Base-by-base conservation (phyloP, 2,888 invertebrate species). In the Meiosimyza platycephala region DNA sequence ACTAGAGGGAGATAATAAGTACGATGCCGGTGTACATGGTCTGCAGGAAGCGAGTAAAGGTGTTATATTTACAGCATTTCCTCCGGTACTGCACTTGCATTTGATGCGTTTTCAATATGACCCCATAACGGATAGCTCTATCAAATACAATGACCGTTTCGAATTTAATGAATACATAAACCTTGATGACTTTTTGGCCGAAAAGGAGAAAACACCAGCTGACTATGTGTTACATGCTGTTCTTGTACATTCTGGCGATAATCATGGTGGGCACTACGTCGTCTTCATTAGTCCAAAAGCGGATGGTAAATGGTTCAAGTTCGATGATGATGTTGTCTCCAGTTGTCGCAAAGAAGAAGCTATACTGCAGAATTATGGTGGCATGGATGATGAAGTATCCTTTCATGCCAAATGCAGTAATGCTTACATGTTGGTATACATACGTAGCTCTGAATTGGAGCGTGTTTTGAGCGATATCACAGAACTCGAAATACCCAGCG, bases 341-440 rank as follows among this genome's bases (percentile, higher is more conserved):
- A 92, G 95, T 76, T 98, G 98, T 89, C 93, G 96, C 67, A 96
- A 96, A 87, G 93, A 93, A 84, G 99, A 99, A 87, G 99, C 99
- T 47, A 96, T 99, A 77, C 96, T 98, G 85, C 94, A 97, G 87
- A 99, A 99, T 88, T 99, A 95, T 87, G 99, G 99, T 65, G 99
- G 99, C 3, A 96, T 97, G 86, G 98, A 98, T 83, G 94, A 94
- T 83, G 95, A 95, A 84, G 93, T 94, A 90, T 93, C 93, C 77
- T 90, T 95, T 88, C 95, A 96, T 72, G 96, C 96, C 74, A 95
- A 97, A 83, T 98, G 97, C 89, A 98, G 98, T 81, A 99, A 98
- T 87, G 99, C 99, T 16, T 99, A 99, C 90, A 99, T 99, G 99
- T 92, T 99, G 89, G 99, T 99, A 67, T 99, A 99, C 87, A 98